Evolutionary conservation across 2,113 vertebrate species (phyloP), one percentile per base, ranked within the genome.

Genomic region (Hippocampus mohnikei): DNA sequence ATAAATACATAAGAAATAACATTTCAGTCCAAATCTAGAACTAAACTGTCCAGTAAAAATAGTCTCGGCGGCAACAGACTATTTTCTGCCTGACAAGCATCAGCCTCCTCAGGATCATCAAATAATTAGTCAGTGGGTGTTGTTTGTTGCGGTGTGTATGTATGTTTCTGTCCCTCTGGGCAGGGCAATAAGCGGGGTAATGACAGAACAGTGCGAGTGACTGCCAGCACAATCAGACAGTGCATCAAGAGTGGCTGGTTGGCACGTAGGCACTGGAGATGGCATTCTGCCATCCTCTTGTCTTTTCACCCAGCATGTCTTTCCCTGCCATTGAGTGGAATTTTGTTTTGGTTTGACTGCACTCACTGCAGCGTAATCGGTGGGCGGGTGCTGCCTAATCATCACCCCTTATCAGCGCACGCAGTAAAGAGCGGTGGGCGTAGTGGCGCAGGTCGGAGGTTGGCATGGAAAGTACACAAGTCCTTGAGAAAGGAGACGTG

Each of bases 321-420:
- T 75, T 71, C 78, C 61, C 67, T 27, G 58, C 63, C n/a, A 48
- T 68, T 29, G 60, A 82, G 71, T 69, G 77, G 73, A 82, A 78
- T 82, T 76, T 84, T 88, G 88, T 87, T 90, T 80, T 86, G 80
- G 65, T 82, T 84, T 73, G 81, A 70, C 81, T 88, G 71, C 85
- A 40, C 82, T 86, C 81, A 29, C 78, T 64, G 67, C 82, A 53
- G 59, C 72, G 60, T 82, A 81, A 81, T 84, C 60, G 40, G 71
- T 79, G 75, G 73, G 73, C 62, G 82, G 73, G 42, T 79, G 73
- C 75, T n/a, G 73, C 67, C 79, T 84, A 86, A 90, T 89, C 87
- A 82, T 59, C 62, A 11, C 79, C 77, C 81, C 66, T 88, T 76
- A 89, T 88, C 88, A 69, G 75, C 58, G 65, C 63, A 42, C 58